These are phyloP conservation scores for Sphinx pinastri DNA, from an alignment of 2,888 invertebrate genomes.

Conservation along the genomic window DNA sequence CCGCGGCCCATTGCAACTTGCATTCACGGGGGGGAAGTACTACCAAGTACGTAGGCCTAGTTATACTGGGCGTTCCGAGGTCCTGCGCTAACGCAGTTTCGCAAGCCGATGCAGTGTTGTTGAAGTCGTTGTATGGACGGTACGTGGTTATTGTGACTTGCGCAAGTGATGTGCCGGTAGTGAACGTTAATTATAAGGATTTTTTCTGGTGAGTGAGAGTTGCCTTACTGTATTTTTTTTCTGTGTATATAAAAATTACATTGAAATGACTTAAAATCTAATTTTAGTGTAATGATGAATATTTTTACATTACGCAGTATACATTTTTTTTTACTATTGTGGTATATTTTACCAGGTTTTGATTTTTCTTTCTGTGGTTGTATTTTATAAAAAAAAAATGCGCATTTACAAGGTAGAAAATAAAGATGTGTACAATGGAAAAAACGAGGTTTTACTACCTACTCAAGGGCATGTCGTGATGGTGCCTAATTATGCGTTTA, in stretches of 20 bases:
- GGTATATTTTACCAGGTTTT: too few species aligned
- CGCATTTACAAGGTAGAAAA: neutral
- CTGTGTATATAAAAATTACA: too few species aligned
- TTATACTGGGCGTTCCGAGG: conserved; percentile 33
- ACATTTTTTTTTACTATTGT: neutral
- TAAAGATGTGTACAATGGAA: neutral
- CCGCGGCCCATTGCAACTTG: neutral
- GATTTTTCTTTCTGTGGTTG: too few species aligned
- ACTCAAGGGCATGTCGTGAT: conserved; percentile 16
- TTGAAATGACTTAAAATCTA: too few species aligned
- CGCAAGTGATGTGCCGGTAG: conserved; percentile 34
- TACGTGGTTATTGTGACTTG: conserved; percentile 40
- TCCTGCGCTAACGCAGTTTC: conserved; percentile 51
- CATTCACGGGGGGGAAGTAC: neutral
- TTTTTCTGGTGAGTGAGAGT: conserved; percentile 5
- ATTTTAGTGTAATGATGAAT: too few species aligned
- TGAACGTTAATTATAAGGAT: neutral
- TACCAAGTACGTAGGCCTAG: neutral
- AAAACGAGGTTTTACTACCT: neutral
- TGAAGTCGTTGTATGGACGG: conserved; percentile 38
- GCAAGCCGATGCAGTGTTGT: conserved; percentile 48
- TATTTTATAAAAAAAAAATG: too few species aligned
- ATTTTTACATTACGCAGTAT: neutral
- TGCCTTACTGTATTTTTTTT: neutral
- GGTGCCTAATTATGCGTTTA: conserved; percentile 32